Percentiles rank a stretch among this genome's conserved stretches.
Evolutionary conservation across 2,888 invertebrate genomes (phyloP).

Genomic region (Platycnemis pennipes): DNA sequence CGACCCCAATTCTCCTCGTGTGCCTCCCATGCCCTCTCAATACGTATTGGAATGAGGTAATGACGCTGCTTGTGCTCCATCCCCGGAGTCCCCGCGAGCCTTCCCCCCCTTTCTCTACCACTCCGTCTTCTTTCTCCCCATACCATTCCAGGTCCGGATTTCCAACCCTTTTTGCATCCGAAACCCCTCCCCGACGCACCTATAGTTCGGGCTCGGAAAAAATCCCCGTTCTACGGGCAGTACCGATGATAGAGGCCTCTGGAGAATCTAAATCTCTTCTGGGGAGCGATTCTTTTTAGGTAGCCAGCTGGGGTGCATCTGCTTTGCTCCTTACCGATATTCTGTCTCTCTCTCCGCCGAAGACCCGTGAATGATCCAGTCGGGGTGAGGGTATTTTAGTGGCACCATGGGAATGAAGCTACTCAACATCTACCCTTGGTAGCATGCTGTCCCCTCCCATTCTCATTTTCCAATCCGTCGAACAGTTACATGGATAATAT

Average conservation of each 20-base stretch:
- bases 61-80: not conserved
- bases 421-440: not conserved
- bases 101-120: not conserved
- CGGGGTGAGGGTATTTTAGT: not conserved
- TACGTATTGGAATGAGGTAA: conserved; percentile 46
- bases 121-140: not conserved
- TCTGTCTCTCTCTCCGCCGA: not conserved
- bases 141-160: conserved; percentile 23
- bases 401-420: not conserved
- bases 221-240: not conserved
- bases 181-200: not conserved
- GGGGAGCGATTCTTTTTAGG: not conserved
- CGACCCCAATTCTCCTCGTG: not conserved
- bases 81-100: not conserved
- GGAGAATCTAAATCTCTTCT: conserved; percentile 6
- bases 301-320: conserved; percentile 44
- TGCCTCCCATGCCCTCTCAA: conserved; percentile 1
- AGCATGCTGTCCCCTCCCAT: not conserved
- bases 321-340: conserved; percentile 3
- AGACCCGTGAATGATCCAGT: not conserved
- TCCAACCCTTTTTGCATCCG: conserved; percentile 20
- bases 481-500: not conserved
- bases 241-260: conserved; percentile 13
- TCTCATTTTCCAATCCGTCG: not conserved
- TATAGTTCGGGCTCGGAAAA: not conserved